These are phyloP conservation scores for Cacatua alba DNA, from an alignment of 2,113 vertebrate species.

Conservation along the genomic window DNA sequence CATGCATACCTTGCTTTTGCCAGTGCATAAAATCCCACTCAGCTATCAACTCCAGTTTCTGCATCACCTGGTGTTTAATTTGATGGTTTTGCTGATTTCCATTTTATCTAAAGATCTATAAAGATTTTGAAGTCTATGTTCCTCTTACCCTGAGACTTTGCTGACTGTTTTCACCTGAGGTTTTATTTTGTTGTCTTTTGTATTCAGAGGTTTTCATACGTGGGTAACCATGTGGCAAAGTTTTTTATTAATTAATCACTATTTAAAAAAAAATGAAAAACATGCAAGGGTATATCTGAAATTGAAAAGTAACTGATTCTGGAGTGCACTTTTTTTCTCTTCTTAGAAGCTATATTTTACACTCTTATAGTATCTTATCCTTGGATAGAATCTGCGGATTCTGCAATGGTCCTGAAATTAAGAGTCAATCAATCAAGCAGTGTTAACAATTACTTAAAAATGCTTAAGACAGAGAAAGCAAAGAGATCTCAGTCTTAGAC, in stretches of 20 bases:
- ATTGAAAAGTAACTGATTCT: not conserved
- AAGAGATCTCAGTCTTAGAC: not conserved
- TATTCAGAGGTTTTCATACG: not conserved
- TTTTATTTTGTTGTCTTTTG: not conserved
- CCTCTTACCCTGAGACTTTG: not conserved
- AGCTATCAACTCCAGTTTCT: not conserved
- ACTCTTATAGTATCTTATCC: not conserved
- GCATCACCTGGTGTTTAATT: not conserved
- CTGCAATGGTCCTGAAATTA: not conserved
- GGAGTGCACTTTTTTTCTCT: not conserved
- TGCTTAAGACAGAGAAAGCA: not conserved
- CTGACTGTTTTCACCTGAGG: not conserved
- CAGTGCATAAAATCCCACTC: not conserved
- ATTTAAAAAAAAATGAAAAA: not conserved
- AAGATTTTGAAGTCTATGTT: not conserved
- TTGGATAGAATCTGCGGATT: not conserved
- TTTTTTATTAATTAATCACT: not conserved
- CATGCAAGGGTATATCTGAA: not conserved
- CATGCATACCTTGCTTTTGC: fast-evolving
- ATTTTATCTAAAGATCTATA: not conserved
- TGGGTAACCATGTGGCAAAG: not conserved
- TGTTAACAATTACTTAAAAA: not conserved
- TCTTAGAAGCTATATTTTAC: not conserved
- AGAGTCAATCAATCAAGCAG: not conserved
- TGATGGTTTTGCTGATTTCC: not conserved